phyloP scores from a whole-genome alignment of 1,140 invertebrate genomes.

The Drosophila busckii region DNA sequence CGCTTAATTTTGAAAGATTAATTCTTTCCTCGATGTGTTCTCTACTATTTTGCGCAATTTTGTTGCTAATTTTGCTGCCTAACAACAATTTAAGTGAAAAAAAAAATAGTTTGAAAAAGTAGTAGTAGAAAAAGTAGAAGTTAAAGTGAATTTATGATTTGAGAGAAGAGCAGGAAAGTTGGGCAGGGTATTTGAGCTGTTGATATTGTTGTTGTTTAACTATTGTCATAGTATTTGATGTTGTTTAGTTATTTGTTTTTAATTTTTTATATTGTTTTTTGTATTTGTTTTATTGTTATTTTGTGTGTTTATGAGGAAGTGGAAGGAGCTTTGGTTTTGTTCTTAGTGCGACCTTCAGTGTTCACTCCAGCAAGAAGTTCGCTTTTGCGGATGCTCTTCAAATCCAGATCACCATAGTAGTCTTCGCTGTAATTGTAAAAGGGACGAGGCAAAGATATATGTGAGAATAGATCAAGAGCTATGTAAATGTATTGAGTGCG shows the following conservation, averaged over 20 bases:
- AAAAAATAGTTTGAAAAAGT: not conserved
- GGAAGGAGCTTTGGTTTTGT: conserved; percentile 78
- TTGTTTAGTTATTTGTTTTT: conserved; percentile 47
- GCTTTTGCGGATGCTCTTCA: conserved; percentile 95
- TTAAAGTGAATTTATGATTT: conserved; percentile 50
- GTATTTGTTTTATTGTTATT: conserved; percentile 28
- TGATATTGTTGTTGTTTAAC: conserved; percentile 26
- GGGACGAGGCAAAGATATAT: conserved; percentile 74
- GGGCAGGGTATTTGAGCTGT: conserved; percentile 29
- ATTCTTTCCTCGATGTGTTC: conserved; percentile 61
- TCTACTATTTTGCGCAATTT: conserved; percentile 39
- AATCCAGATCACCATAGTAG: conserved; percentile 96
- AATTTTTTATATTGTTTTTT: conserved; percentile 41
- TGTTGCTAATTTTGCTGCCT: conserved; percentile 27
- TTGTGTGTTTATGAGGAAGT: conserved; percentile 76
- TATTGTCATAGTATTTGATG: conserved; percentile 44
- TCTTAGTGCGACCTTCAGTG: conserved; percentile 81
- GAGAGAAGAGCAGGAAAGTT: conserved; percentile 33
- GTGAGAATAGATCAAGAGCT: conserved; percentile 68
- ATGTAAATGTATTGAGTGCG: conserved; percentile 40
- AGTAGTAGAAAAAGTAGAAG: conserved; percentile 6
- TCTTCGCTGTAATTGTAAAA: conserved; percentile 89
- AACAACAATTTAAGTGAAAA: conserved; percentile 27
- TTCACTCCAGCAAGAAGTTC: conserved; percentile 90
- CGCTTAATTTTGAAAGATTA: conserved; percentile 58